phyloP scores from a whole-genome alignment of 2,113 vertebrate species.

The Cranoglanis bouderius region DNA sequence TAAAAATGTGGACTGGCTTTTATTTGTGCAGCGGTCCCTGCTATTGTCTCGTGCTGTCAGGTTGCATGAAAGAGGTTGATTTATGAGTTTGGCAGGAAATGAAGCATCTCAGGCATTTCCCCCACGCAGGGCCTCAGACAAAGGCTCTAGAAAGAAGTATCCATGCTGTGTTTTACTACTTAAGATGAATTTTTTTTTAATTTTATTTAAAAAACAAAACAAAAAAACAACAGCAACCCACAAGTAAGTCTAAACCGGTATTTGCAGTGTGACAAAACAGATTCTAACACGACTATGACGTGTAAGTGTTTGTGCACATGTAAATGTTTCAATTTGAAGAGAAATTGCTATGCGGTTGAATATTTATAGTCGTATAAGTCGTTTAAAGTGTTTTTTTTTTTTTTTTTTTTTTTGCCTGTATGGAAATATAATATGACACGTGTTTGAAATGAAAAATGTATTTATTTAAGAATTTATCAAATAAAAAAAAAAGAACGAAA shows the following conservation, averaged over 20 bases:
- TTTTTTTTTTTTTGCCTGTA: too few species aligned
- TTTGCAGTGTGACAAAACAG: too few species aligned
- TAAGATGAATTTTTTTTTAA: too few species aligned
- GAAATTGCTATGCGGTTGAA: not conserved
- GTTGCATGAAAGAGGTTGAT: constrained; percentile 97
- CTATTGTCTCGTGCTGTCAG: constrained; percentile 96
- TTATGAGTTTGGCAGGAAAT: constrained; percentile 94
- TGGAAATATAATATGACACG: too few species aligned
- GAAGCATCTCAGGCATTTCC: constrained; percentile 78
- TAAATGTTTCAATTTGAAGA: not conserved
- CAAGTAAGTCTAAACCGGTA: too few species aligned
- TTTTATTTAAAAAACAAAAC: too few species aligned
- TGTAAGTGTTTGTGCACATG: not conserved
- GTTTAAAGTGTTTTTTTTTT: too few species aligned
- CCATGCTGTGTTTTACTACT: constrained; percentile 2
- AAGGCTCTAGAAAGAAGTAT: not conserved
- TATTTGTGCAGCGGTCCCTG: constrained; percentile 96
- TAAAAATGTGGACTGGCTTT: constrained; percentile 64
- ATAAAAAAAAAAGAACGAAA: constrained; percentile 74
- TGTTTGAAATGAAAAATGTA: not conserved
- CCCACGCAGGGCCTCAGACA: constrained; percentile 52
- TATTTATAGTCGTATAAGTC: too few species aligned
- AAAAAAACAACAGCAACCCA: not conserved
- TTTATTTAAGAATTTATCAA: not conserved
- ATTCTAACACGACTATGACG: not conserved